Evolutionary conservation across 2,888 invertebrate species (phyloP), one percentile per base, ranked within the genome.

Genomic region (Latheticus oryzae): DNA sequence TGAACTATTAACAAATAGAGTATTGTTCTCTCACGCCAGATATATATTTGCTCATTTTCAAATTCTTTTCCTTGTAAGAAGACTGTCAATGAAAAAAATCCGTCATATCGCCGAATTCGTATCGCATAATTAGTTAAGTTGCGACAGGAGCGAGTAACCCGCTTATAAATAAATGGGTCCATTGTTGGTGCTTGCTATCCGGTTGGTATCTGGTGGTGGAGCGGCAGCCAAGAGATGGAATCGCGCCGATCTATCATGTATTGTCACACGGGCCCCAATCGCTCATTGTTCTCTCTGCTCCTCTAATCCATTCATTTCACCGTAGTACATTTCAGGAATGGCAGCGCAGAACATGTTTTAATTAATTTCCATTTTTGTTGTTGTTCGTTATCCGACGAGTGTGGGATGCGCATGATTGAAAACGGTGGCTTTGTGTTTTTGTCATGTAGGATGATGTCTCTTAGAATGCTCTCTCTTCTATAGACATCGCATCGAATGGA

Each of bases 221-320:
- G 66, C 70, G 70, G 74, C 72, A 70, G 71, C 67, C 67, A 66
- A 63, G 71, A 76, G 76, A 77, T 77, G 72, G 65, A 68, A 76
- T 77, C 77, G 73, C 70, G 70, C 70, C 72, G 72, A 78, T 78
- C 77, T 76, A 78, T 78, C 78, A 77, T 77, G 77, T 77, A 78
- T 78, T 78, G 78, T 78, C 77, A 77, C 77, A 73, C 74, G 68
- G 70, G 64, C 67, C 69, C 71, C 76, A 72, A 78, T 77, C 77
- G 74, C 71, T 78, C 78, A 78, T 78, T 78, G 77, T 78, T 77
- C 74, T 74, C 72, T 73, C 70, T 69, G 69, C 73, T 73, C 73
- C 71, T 69, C 68, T 67, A 65, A 69, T 70, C 74, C 75, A 74
- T 76, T 75, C 75, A 73, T 76, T 74, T 73, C 71, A 63, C 66